Base-by-base conservation (phyloP, 1,140 invertebrate species). In the Drosophila guanche region DNA sequence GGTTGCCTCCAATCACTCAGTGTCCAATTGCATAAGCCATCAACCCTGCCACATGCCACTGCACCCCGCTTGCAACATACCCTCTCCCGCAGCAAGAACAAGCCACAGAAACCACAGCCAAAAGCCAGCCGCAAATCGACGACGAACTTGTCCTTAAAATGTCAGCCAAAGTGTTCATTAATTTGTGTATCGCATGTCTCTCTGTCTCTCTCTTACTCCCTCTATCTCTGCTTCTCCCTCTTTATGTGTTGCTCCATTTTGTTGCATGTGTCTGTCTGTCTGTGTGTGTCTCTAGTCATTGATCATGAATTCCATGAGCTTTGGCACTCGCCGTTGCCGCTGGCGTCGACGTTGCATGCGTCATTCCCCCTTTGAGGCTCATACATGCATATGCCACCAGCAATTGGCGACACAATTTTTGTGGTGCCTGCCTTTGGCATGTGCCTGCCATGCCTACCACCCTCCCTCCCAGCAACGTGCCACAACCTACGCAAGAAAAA, bases 101-200 rank as follows among this genome's bases (percentile, higher is more conserved):
- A 47, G 43, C 33, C 54, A 23, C 22, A 29, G 54, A 56, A 67
- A 58, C 56, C 52, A 41, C 22, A 74, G 25, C 52, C 37, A 27
- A 47, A 67, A 51, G 57, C n/a, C n/a, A n/a, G n/a, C 50, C 59
- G 43, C 54, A 68, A 37, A 71, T 53, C 47, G 45, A 70, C 61
- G 69, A 75, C 81, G 83, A 88, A 88, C 83, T 88, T 88, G 83
- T 88, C 83, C 83, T 88, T 88, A 88, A 88, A 88, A 88, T 88
- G 83, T 88, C 83, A 88, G 48, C 70, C 79, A 83, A 86, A 86
- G 78, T 88, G 83, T 88, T 88, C 78, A 86, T 86, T 86, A 86
- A 86, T 86, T 88, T 81, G 81, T 78, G 77, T 78, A 62, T 63
- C 63, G 10, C 33, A 4, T 60, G 56, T 54, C 61, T 76, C 48